Conservation (phyloP, 2,888 invertebrate genomes). For the Orchesella flavescens region DNA sequence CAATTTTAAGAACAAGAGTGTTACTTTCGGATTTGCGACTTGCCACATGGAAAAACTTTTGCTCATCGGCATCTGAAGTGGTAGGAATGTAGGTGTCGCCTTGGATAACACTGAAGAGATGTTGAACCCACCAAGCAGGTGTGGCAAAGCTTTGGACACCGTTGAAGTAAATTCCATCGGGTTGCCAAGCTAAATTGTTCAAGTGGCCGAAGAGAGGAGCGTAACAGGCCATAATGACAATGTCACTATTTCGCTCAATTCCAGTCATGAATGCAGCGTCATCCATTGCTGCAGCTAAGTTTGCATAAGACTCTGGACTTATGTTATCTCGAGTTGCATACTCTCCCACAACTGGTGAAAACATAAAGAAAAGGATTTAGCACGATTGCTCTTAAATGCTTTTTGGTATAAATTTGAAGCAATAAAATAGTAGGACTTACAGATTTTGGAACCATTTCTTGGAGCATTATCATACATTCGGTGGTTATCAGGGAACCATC, state of each 20-base stretch:
- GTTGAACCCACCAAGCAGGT: conserved; percentile 53
- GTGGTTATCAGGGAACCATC: conserved; percentile 54
- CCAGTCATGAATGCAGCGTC: conserved; percentile 58
- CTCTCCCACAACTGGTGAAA: conserved; percentile 55
- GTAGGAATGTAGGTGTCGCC: conserved; percentile 47
- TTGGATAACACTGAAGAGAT: conserved; percentile 30
- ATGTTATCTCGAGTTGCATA: conserved; percentile 44
- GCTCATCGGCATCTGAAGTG: conserved; percentile 25
- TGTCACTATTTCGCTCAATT: conserved; percentile 46
- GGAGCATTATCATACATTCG: conserved; percentile 35
- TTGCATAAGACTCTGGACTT: conserved; percentile 19
- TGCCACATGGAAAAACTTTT: conserved; percentile 48
- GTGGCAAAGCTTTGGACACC: conserved; percentile 51
- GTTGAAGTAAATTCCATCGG: conserved; percentile 48
- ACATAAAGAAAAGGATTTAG: background rate
- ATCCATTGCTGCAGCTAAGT: conserved; percentile 51
- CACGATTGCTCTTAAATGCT: background rate
- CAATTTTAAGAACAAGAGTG: conserved; percentile 39
- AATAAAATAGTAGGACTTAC: conserved; percentile 17
- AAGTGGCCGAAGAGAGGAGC: conserved; percentile 46
- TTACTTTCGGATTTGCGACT: conserved; percentile 25
- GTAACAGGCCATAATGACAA: conserved; percentile 55
- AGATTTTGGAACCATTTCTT: conserved; percentile 49
- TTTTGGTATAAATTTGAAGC: background rate
- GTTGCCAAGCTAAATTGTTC: conserved; percentile 39